Conservation (phyloP, 2,888 invertebrate genomes). For the Penaeus monodon region DNA sequence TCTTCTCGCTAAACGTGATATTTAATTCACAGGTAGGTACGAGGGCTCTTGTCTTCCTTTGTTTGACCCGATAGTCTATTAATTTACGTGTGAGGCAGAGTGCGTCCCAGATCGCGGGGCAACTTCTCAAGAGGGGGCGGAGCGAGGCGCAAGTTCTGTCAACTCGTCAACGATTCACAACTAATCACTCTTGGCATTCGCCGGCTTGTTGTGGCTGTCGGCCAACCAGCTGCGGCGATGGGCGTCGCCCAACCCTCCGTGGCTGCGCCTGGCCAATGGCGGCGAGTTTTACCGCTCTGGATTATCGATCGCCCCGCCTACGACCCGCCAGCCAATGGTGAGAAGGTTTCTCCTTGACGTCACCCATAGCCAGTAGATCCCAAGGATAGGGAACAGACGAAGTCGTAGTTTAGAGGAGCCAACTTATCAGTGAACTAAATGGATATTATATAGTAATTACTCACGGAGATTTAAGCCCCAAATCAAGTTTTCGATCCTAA, state of each 20-base stretch:
- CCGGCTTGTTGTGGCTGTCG: conserved; percentile 25
- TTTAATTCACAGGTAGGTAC: conserved; percentile 53
- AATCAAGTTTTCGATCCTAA: conserved; percentile 65
- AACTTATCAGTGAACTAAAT: conserved; percentile 66
- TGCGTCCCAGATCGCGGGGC: conserved; percentile 33
- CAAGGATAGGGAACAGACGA: conserved; percentile 60
- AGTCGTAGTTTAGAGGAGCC: conserved; percentile 65
- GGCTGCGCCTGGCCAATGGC: conserved; percentile 27
- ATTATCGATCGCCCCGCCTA: conserved; percentile 55
- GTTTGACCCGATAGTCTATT: conserved; percentile 53
- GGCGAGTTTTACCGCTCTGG: conserved; percentile 24
- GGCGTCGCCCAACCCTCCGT: conserved; percentile 26
- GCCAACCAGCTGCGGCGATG: conserved; percentile 46
- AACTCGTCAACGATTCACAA: conserved; percentile 61
- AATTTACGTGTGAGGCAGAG: conserved; percentile 49
- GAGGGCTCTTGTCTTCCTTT: conserved; percentile 36
- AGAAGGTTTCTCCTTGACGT: conserved; percentile 46
- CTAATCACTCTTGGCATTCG: conserved; percentile 65
- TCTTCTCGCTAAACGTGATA: conserved; percentile 49
- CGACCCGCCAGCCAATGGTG: conserved; percentile 50
- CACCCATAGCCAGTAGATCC: conserved; percentile 61
- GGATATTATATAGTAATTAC: conserved; percentile 66
- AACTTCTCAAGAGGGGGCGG: conserved; percentile 43
- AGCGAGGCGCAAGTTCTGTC: conserved; percentile 48
- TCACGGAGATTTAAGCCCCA: conserved; percentile 65